Percentiles rank a stretch among this genome's conserved stretches.
These are phyloP conservation scores for Cebus imitator DNA, from an alignment of 2,113 vertebrate genomes.

Conservation along the genomic window DNA sequence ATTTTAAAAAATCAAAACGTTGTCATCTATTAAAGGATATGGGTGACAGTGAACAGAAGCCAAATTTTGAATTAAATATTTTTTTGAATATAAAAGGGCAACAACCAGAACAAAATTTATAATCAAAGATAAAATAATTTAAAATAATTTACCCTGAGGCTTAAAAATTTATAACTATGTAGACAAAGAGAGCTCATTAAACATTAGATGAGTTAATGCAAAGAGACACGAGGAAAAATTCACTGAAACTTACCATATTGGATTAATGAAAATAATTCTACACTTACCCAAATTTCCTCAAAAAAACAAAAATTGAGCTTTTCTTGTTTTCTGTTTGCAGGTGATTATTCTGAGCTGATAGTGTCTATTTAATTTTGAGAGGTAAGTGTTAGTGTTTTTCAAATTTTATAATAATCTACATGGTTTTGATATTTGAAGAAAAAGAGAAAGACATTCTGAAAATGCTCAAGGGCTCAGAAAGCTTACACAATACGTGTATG, in stretches of 20 bases:
- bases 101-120: neutral
- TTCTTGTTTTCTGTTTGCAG: neutral
- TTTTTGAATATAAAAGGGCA: neutral
- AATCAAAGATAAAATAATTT: constrained; percentile 31
- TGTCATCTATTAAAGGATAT: neutral
- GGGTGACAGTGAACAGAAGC: neutral
- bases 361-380: neutral
- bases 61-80: neutral
- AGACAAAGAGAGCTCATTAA: neutral
- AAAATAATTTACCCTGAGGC: neutral
- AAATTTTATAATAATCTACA: neutral
- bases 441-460: neutral
- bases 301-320: neutral
- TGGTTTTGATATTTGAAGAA: neutral
- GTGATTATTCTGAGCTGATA: neutral
- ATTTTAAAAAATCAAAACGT: neutral
- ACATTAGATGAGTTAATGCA: neutral
- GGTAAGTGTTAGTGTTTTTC: neutral
- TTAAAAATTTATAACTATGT: neutral
- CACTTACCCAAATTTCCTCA: neutral
- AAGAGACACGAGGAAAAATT: neutral
- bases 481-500: neutral
- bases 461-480: neutral
- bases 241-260: neutral
- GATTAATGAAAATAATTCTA: constrained; percentile 32